These are phyloP conservation scores for Drosophila neocordata DNA, from an alignment of 1,140 invertebrate genomes.

Conservation along the genomic window DNA sequence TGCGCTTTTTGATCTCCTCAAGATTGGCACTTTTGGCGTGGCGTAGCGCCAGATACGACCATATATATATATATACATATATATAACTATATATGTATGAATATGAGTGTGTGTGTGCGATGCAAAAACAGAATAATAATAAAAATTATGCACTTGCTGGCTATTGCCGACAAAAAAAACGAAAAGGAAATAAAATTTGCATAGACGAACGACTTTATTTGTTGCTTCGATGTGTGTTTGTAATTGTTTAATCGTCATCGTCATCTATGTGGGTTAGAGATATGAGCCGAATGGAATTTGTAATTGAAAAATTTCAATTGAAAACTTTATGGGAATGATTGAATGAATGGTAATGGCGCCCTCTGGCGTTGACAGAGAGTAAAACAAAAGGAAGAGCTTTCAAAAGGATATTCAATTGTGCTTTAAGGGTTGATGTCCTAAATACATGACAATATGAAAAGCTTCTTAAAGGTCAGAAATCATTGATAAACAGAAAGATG, in stretches of 20 bases:
- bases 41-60: conserved; percentile 53
- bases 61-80: conserved; percentile 22
- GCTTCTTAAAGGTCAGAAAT: no score
- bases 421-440: conserved; percentile 23
- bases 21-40: conserved; percentile 71
- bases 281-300: conserved; percentile 56
- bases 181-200: conserved; percentile 44
- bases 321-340: conserved; percentile 24
- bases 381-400: not conserved
- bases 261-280: conserved; percentile 71
- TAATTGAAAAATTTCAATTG: conserved; percentile 60
- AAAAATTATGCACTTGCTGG: conserved; percentile 77
- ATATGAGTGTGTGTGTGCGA: not conserved
- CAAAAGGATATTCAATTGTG: conserved; percentile 34
- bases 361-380: conserved; percentile 19
- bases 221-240: conserved; percentile 30
- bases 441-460: conserved; percentile 28
- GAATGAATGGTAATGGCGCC: conserved; percentile 35
- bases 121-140: conserved; percentile 51
- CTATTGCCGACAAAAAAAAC: conserved; percentile 29
- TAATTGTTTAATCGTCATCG: conserved; percentile 69
- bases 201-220: conserved; percentile 77
- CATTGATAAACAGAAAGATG: no score
- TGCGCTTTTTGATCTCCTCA: conserved; percentile 74
- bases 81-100: not conserved